Base-by-base conservation (phyloP, 2,888 invertebrate species). In the Colostygia pectinataria region DNA sequence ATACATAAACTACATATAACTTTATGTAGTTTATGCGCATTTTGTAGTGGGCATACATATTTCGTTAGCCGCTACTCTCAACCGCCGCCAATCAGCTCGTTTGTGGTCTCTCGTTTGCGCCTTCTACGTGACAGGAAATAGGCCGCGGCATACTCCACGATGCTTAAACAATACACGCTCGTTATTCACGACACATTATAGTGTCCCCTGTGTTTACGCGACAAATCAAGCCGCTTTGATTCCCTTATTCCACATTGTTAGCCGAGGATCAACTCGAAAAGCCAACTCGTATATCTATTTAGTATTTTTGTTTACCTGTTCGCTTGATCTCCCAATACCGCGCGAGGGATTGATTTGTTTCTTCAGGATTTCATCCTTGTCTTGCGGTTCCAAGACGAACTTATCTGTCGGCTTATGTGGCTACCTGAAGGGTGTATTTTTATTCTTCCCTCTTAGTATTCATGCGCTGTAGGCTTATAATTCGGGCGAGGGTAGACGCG, bases 381-480 rank as follows among this genome's bases (percentile, higher is more conserved):
- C 73, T 72, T 64, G 69, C 65, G 68, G 69, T 70, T 65, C 65
- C 65, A 64, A 72, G 68, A 70, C 71, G 59, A 76, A 80, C 68
- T 78, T 83, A 80, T 82, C 82, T 80, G 81, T 81, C 82, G 78
- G 80, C 84, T 85, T 86, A 85, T 68, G 71, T 67, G 76, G 76
- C 77, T 83, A 85, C 83, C 83, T 83, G 77, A 76, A 75, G 80
- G 80, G 79, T 77, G 80, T 78, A 82, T 79, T 83, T 85, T 83
- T 85, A 82, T 82, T 75, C 77, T 56, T 59, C 67, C 76, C 65
- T 71, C 74, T 87, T 87, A 84, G 83, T 87, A 87, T 86, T 86
- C 87, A 76, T 71, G 69, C 68, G 72, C 55, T 70, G 83, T 77
- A 74, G 74, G 77, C 77, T 80, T 80, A 82, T 85, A 86, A 85